Evolutionary conservation across 2,888 invertebrate genomes (phyloP).

Genomic region (Idaea aversata): DNA sequence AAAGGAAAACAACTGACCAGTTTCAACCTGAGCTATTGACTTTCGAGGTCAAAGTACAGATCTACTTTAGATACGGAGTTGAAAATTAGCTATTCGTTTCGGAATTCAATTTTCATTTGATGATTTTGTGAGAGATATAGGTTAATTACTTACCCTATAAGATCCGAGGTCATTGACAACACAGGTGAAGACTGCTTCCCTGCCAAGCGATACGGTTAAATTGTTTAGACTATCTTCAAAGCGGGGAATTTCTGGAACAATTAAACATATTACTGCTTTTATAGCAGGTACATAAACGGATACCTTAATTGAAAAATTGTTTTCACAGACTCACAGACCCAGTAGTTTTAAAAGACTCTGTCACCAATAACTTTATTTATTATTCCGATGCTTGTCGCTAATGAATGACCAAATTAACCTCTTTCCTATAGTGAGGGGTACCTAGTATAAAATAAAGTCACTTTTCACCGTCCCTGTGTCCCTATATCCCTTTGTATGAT

Average conservation of each 20-base stretch:
- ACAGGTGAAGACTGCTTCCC: constrained; percentile 91
- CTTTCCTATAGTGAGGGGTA: no score
- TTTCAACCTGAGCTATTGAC: neutral
- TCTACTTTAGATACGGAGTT: neutral
- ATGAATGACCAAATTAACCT: no score
- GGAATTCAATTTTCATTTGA: neutral
- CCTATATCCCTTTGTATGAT: no score
- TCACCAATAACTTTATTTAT: no score
- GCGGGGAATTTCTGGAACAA: constrained; percentile 83
- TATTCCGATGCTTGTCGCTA: no score
- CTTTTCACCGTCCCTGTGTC: no score
- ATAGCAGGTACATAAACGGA: neutral
- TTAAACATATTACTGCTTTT: neutral
- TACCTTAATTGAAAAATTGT: neutral
- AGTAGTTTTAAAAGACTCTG: no score
- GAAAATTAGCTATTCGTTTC: neutral
- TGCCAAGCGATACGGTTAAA: constrained; percentile 89
- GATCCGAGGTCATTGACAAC: constrained; percentile 90
- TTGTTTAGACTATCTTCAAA: constrained; percentile 90
- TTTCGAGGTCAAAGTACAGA: neutral
- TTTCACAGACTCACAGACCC: no score
- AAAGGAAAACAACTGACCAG: constrained; percentile 4
- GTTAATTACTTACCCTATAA: constrained; percentile 83
- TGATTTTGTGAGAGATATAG: neutral
- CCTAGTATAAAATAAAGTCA: no score